phyloP scores from a whole-genome alignment of 2,888 invertebrate genomes.

The Homarus gammarus region DNA sequence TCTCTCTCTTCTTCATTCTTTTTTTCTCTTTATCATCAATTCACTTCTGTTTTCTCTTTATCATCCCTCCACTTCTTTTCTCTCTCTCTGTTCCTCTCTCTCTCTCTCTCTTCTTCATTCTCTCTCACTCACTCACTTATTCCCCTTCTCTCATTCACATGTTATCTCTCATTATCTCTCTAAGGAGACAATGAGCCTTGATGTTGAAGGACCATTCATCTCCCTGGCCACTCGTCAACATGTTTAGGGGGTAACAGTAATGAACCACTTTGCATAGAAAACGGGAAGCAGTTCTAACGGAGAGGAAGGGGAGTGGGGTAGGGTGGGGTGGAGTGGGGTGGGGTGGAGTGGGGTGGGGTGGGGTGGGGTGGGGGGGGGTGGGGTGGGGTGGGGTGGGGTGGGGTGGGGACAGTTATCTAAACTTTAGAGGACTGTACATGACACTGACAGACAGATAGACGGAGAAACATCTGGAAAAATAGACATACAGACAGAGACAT shows the following conservation, averaged over 20 bases:
- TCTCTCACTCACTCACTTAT: too few relatives aligned
- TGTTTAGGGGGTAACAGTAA: neutral
- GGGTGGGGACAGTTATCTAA: too few relatives aligned
- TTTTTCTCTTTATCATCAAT: too few relatives aligned
- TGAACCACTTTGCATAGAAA: neutral
- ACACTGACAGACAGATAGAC: too few relatives aligned
- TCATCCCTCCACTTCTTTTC: too few relatives aligned
- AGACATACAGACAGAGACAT: neutral
- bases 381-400: neutral
- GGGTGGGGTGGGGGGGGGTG: neutral
- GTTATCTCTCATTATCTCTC: too few relatives aligned
- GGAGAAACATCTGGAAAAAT: neutral
- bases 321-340: neutral
- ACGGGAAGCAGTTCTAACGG: neutral
- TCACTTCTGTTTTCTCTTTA: too few relatives aligned
- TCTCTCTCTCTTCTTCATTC: too few relatives aligned
- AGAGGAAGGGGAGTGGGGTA: neutral
- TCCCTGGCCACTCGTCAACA: neutral
- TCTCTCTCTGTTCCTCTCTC: too few relatives aligned
- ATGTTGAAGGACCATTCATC: neutral
- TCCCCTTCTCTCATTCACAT: too few relatives aligned
- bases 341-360: neutral
- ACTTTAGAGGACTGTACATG: too few relatives aligned
- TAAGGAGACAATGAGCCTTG: neutral
- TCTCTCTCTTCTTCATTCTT: too few relatives aligned